Conservation (phyloP, 1,140 invertebrate genomes). For the Cardiocondyla obscurior region DNA sequence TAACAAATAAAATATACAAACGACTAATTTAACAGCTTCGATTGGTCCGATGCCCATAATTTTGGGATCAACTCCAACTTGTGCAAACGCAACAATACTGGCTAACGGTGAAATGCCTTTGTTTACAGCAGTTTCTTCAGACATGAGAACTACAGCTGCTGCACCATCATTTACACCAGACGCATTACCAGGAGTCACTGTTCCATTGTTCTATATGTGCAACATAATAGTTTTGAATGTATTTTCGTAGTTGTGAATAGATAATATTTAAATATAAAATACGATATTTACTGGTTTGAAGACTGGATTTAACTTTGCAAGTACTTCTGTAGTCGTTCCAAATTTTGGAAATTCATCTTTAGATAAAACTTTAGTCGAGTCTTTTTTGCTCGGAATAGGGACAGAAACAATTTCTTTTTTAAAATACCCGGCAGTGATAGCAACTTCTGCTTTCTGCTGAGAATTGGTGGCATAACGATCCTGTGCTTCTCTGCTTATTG, state of each 20-base stretch:
- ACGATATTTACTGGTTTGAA: constrained; percentile 84
- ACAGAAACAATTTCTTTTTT: constrained; percentile 89
- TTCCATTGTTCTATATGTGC: constrained; percentile 84
- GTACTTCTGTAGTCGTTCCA: constrained; percentile 85
- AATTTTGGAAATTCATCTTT: constrained; percentile 89
- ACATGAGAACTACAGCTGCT: constrained; percentile 90
- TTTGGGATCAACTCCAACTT: constrained; percentile 88
- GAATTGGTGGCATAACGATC: constrained; percentile 90
- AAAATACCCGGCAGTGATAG: constrained; percentile 88
- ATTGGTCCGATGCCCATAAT: constrained; percentile 93
- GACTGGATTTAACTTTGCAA: constrained; percentile 86
- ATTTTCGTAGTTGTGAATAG: too few species aligned
- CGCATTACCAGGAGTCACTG: constrained; percentile 91
- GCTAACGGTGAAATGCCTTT: constrained; percentile 85
- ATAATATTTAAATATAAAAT: too few species aligned
- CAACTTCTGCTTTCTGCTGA: constrained; percentile 88
- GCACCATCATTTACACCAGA: constrained; percentile 95
- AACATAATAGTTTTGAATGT: not conserved
- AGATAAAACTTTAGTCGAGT: constrained; percentile 82
- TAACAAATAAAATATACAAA: constrained; percentile 76
- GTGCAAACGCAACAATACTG: constrained; percentile 87
- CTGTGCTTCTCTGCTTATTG: constrained; percentile 89
- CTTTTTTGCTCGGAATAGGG: constrained; percentile 83
- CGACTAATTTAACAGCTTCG: constrained; percentile 87
- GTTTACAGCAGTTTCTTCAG: constrained; percentile 83